phyloP scores from a whole-genome alignment of 2,113 vertebrate genomes.

The Antidorcas marsupialis region DNA sequence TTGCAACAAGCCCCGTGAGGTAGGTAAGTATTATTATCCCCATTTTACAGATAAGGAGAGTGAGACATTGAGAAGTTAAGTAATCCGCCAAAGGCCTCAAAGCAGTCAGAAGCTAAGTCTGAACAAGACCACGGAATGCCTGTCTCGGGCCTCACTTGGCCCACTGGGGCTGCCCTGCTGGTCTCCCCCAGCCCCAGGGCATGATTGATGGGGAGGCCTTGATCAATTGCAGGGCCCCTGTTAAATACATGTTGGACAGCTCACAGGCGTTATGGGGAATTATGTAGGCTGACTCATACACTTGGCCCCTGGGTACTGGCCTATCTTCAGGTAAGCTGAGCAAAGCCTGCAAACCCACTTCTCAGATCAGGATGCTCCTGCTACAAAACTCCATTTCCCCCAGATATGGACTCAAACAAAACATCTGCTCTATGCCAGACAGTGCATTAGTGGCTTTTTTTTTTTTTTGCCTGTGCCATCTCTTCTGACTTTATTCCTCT shows the following conservation, averaged over 20 bases:
- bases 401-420: rapidly evolving
- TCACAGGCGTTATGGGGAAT: conserved; percentile 33
- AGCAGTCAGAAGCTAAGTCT: conserved; percentile 62
- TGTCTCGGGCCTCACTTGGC: background rate
- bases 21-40: conserved; percentile 69
- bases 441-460: background rate
- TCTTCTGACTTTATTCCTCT: background rate
- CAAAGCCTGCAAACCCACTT: conserved; percentile 64
- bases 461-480: too few species aligned
- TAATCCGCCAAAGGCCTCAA: conserved; percentile 60
- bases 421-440: rapidly evolving
- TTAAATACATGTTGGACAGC: background rate
- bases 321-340: conserved; percentile 64
- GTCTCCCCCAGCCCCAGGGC: background rate
- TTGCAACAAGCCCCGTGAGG: conserved; percentile 71
- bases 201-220: background rate
- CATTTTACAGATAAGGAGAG: conserved; percentile 72
- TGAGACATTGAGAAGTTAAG: conserved; percentile 55
- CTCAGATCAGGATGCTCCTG: conserved; percentile 39
- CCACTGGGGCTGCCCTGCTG: background rate
- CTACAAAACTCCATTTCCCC: background rate
- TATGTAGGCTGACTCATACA: conserved; percentile 71
- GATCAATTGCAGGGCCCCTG: rapidly evolving
- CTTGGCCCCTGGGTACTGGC: conserved; percentile 68
- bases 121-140: conserved; percentile 39